These are phyloP conservation scores for Ictalurus punctatus DNA, from an alignment of 2,113 vertebrate species.

Conservation along the genomic window DNA sequence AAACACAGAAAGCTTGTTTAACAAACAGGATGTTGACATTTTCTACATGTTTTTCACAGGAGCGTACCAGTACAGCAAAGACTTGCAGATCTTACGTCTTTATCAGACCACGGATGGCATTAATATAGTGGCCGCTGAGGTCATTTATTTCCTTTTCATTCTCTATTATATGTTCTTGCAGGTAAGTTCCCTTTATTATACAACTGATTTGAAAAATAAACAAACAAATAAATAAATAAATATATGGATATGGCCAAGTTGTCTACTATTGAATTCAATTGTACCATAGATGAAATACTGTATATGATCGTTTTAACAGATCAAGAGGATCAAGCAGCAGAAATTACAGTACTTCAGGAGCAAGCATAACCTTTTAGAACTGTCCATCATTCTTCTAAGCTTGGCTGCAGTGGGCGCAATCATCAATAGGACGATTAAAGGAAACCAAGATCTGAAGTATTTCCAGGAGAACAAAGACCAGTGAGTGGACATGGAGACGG, in stretches of 20 bases:
- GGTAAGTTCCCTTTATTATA: conserved; percentile 69
- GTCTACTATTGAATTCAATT: background rate
- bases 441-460: conserved; percentile 39
- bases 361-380: conserved; percentile 50
- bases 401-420: conserved; percentile 38
- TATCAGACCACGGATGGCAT: conserved; percentile 87
- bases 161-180: conserved; percentile 90
- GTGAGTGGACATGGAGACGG: conserved; percentile 18
- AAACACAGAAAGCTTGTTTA: background rate
- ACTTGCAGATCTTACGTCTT: conserved; percentile 85
- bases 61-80: conserved; percentile 78
- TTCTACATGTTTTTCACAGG: conserved; percentile 67
- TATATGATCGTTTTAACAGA: conserved; percentile 3
- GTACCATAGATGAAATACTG: background rate
- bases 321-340: conserved; percentile 32
- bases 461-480: conserved; percentile 46
- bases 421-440: conserved; percentile 43
- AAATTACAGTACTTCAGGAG: conserved; percentile 44
- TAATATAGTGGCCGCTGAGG: conserved; percentile 85
- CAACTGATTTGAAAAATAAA: background rate
- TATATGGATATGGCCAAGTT: background rate
- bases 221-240: too few relatives aligned
- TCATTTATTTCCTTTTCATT: conserved; percentile 87
- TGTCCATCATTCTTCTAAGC: conserved; percentile 51
- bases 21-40: background rate